phyloP scores from a whole-genome alignment of 1,140 invertebrate species.

The Nephila pilipes region DNA sequence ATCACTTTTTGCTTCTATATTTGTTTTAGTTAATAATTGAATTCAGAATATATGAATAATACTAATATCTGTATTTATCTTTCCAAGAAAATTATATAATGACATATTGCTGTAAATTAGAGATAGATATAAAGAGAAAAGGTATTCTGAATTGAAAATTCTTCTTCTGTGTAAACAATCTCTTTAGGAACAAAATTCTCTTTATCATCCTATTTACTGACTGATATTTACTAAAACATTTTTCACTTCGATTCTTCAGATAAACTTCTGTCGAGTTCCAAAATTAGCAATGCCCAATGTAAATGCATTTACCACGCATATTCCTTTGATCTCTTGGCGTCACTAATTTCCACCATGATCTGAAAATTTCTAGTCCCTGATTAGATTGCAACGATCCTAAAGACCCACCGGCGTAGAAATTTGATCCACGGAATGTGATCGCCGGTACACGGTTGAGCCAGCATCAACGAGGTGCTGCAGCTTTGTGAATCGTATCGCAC shows the following conservation, averaged over 20 bases:
- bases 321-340: background rate
- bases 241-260: conserved; percentile 1
- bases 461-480: conserved; percentile 3
- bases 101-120: too few species aligned
- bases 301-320: conserved; percentile 30
- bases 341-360: background rate
- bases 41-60: too few species aligned
- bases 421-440: background rate
- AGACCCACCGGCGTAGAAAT: conserved; percentile 8
- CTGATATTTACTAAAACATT: background rate
- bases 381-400: conserved; percentile 28
- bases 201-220: background rate
- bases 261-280: background rate
- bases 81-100: too few species aligned
- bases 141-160: too few species aligned
- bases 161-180: background rate
- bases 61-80: too few species aligned
- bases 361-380: conserved; percentile 30
- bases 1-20: too few species aligned
- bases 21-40: too few species aligned
- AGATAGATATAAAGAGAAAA: too few species aligned
- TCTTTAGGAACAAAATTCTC: background rate
- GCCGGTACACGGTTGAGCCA: background rate
- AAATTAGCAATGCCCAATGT: background rate
- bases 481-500: conserved; percentile 21